Percentiles rank a stretch among this genome's conserved stretches.
Conservation (phyloP, 2,797 vertebrate genomes). For the Amniataba percoides region DNA sequence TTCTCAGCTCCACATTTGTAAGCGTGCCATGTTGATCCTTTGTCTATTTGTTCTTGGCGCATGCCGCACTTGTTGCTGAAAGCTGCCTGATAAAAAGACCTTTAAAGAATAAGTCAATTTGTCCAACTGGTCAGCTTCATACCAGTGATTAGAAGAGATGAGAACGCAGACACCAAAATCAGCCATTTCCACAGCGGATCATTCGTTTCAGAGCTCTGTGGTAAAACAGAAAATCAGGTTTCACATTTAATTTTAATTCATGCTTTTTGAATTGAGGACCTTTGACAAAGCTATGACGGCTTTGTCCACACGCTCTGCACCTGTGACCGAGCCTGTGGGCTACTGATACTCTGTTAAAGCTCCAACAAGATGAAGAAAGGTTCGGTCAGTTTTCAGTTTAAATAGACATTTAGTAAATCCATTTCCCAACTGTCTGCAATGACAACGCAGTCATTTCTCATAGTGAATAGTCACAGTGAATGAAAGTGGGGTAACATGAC, state of each 20-base stretch:
- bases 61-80: slow-evolving; percentile 54
- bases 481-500: neutral
- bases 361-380: slow-evolving; percentile 1
- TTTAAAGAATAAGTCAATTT: slow-evolving; percentile 46
- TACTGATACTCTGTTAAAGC: neutral
- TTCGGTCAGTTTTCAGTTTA: too few species aligned
- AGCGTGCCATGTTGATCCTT: slow-evolving; percentile 52
- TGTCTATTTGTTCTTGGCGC: slow-evolving; percentile 58
- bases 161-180: slow-evolving; percentile 2
- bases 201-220: slow-evolving; percentile 4
- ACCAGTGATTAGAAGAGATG: slow-evolving; percentile 13
- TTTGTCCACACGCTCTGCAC: neutral
- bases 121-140: slow-evolving; percentile 48
- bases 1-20: slow-evolving; percentile 46
- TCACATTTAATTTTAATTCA: neutral
- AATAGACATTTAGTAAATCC: neutral
- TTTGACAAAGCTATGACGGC: neutral
- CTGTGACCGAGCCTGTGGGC: neutral
- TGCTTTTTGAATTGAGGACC: neutral
- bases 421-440: neutral
- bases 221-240: neutral
- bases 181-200: neutral
- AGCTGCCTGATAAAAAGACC: slow-evolving; percentile 47
- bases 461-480: neutral
- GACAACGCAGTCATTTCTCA: neutral